phyloP scores from a whole-genome alignment of 2,888 invertebrate genomes.

The Micoletzkya japonica region DNA sequence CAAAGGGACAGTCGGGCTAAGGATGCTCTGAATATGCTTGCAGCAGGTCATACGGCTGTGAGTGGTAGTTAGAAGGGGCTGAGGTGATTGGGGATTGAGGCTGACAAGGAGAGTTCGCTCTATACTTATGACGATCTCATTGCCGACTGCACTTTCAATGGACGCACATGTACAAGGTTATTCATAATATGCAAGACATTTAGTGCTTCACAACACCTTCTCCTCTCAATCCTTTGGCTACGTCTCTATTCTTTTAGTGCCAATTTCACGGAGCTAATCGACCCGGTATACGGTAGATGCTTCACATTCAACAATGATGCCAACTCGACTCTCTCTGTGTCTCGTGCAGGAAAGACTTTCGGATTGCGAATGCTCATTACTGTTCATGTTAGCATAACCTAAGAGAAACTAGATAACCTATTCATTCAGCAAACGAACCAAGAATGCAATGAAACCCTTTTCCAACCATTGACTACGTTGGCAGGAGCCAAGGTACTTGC shows the following conservation, averaged over 20 bases:
- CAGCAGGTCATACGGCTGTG: neutral
- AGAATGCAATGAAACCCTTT: neutral
- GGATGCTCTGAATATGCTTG: constrained; percentile 23
- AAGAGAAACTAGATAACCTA: neutral
- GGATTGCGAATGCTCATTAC: constrained; percentile 42
- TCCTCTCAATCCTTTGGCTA: neutral
- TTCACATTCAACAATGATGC: constrained; percentile 42
- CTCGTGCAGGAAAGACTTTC: constrained; percentile 42
- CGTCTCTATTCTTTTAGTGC: constrained; percentile 22
- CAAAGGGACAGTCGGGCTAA: constrained; percentile 8
- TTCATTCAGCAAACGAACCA: constrained; percentile 17
- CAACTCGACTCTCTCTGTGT: constrained; percentile 9
- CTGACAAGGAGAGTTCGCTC: constrained; percentile 11
- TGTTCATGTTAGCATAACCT: constrained; percentile 11
- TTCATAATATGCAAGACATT: neutral
- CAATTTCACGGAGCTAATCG: constrained; percentile 38
- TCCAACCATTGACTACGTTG: neutral
- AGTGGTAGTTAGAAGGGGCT: neutral
- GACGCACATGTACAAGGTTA: constrained; percentile 34
- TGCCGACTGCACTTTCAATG: constrained; percentile 44
- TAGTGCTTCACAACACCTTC: neutral
- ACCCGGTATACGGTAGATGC: constrained; percentile 46
- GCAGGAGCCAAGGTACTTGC: constrained; percentile 10
- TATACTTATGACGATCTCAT: constrained; percentile 41
- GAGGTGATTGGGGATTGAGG: neutral